phyloP scores from a whole-genome alignment of 2,113 vertebrate genomes.

The Ascaphus truei region DNA sequence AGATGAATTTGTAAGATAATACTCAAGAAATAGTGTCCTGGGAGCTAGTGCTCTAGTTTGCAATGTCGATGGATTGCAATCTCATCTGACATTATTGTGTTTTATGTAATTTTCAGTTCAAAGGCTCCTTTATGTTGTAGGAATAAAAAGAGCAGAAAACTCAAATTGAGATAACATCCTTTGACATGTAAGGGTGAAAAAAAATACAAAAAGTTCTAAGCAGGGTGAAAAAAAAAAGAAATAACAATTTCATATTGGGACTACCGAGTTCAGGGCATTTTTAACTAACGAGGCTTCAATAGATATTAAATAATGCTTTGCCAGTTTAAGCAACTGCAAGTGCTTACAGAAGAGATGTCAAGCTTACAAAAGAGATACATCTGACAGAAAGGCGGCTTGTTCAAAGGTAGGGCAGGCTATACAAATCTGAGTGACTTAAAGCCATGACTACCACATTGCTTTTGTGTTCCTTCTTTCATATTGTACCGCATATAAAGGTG shows the following conservation, averaged over 20 bases:
- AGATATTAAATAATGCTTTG: neutral
- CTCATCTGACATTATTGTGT: conserved; percentile 30
- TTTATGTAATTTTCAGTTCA: conserved; percentile 37
- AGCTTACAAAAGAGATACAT: neutral
- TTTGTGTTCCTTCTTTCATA: neutral
- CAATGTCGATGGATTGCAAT: neutral
- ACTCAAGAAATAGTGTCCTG: neutral
- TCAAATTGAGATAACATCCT: neutral
- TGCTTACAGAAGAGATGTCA: neutral
- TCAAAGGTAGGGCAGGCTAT: conserved; percentile 15
- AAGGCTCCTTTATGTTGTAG: conserved; percentile 24
- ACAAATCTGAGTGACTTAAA: conserved; percentile 8
- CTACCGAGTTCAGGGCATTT: neutral
- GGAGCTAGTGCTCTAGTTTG: conserved; percentile 12
- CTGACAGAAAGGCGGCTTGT: conserved; percentile 14
- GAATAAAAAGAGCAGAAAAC: conserved; percentile 14
- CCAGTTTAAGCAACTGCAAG: neutral
- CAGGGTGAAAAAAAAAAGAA: neutral
- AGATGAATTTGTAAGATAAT: conserved; percentile 20
- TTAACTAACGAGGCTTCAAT: neutral
- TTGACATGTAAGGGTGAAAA: neutral
- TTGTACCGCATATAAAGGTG: neutral
- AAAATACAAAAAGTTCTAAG: too few relatives aligned
- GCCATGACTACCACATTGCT: conserved; percentile 5
- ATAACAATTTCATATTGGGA: neutral